These are phyloP conservation scores for Galeruca laticollis DNA, from an alignment of 2,888 invertebrate species.

Conservation along the genomic window DNA sequence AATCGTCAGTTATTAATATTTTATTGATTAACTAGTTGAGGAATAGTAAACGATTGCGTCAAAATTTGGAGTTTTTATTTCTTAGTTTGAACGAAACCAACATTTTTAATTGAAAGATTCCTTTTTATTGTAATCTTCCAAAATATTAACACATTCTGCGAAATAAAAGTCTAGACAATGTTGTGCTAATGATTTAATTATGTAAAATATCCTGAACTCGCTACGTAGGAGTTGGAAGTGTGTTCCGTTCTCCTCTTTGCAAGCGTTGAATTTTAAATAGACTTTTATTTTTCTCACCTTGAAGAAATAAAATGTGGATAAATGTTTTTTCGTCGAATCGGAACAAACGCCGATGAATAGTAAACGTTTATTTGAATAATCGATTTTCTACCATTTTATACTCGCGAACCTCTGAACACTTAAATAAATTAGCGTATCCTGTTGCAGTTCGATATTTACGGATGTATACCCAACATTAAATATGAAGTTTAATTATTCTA, in stretches of 20 bases:
- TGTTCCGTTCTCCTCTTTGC: slow-evolving; percentile 15
- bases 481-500: too few relatives aligned
- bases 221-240: neutral
- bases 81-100: too few relatives aligned
- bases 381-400: neutral
- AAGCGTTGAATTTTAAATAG: slow-evolving; percentile 13
- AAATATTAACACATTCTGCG: neutral
- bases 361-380: neutral
- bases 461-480: too few relatives aligned
- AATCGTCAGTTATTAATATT: too few relatives aligned
- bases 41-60: too few relatives aligned
- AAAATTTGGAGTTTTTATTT: too few relatives aligned
- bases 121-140: neutral
- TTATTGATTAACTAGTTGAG: too few relatives aligned
- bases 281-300: slow-evolving; percentile 14
- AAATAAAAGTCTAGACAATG: slow-evolving; percentile 4
- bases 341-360: slow-evolving; percentile 1
- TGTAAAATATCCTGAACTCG: neutral
- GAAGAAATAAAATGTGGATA: slow-evolving; percentile 9
- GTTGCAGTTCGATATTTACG: too few relatives aligned
- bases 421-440: too few relatives aligned
- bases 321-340: slow-evolving; percentile 4
- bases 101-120: too few relatives aligned
- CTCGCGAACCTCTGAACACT: neutral
- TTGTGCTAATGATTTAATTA: slow-evolving; percentile 6